Percentiles rank a stretch among this genome's conserved stretches.
Evolutionary conservation across 2,113 vertebrate species (phyloP).

Genomic region (Xenus cinereus): DNA sequence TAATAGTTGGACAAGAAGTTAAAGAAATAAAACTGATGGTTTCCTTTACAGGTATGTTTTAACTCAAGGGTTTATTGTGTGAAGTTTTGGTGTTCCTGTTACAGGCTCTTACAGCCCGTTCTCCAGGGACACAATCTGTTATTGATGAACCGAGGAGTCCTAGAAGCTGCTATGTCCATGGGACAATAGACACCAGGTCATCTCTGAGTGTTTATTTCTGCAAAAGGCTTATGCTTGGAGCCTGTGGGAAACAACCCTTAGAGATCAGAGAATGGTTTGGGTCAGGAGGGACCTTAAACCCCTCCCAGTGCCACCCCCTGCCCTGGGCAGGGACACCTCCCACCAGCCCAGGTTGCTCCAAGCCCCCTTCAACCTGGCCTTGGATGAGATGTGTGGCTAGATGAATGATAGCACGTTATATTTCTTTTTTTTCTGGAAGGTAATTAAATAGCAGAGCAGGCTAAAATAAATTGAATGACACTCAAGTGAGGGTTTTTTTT

Average conservation of each 20-base stretch:
- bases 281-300: too few species aligned
- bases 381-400: too few species aligned
- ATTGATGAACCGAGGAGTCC: background rate
- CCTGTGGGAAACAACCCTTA: background rate
- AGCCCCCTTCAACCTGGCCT: too few species aligned
- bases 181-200: background rate
- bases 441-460: background rate
- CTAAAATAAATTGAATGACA: background rate
- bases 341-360: too few species aligned
- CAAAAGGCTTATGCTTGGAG: background rate
- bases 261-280: background rate
- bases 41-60: background rate
- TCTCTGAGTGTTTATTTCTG: background rate
- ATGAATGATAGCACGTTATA: fast-evolving
- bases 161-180: background rate
- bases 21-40: background rate
- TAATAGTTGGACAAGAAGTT: background rate
- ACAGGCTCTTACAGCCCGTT: background rate
- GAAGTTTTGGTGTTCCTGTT: background rate
- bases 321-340: too few species aligned
- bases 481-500: fast-evolving
- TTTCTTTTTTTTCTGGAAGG: background rate
- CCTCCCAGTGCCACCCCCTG: too few species aligned
- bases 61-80: background rate
- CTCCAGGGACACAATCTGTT: background rate